phyloP scores from a whole-genome alignment of 2,797 vertebrate species.

The Chelidonichthys spinosus region DNA sequence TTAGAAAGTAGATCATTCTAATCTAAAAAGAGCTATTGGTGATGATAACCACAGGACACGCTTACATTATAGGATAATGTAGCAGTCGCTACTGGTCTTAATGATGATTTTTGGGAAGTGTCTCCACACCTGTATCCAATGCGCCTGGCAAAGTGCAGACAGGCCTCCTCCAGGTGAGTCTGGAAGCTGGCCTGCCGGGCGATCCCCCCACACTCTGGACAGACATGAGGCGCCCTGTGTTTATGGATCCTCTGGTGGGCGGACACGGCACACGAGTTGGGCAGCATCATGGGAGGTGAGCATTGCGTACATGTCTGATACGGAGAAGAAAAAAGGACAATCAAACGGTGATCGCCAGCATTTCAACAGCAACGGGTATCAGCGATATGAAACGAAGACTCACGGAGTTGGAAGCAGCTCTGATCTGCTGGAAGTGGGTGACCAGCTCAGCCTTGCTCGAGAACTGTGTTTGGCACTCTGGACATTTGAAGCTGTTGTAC shows the following conservation, averaged over 20 bases:
- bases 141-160: slow-evolving; percentile 93
- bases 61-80: background rate
- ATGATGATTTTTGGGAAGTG: background rate
- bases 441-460: slow-evolving; percentile 90
- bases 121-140: slow-evolving; percentile 93
- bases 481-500: slow-evolving; percentile 90
- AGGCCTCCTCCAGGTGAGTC: slow-evolving; percentile 91
- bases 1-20: background rate
- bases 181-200: slow-evolving; percentile 90
- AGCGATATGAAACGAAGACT: slow-evolving; percentile 20
- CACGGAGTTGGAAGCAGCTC: slow-evolving; percentile 83
- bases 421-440: slow-evolving; percentile 92
- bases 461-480: slow-evolving; percentile 94
- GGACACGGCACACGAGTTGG: slow-evolving; percentile 91
- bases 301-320: slow-evolving; percentile 91
- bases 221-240: slow-evolving; percentile 91
- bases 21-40: background rate
- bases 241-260: slow-evolving; percentile 96
- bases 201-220: slow-evolving; percentile 93
- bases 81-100: background rate
- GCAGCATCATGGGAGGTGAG: slow-evolving; percentile 93
- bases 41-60: background rate
- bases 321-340: background rate
- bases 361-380: background rate
- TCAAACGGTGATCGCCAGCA: background rate